Evolutionary conservation across 1,140 invertebrate genomes (phyloP).

Genomic region (Heliconius eleuchia): DNA sequence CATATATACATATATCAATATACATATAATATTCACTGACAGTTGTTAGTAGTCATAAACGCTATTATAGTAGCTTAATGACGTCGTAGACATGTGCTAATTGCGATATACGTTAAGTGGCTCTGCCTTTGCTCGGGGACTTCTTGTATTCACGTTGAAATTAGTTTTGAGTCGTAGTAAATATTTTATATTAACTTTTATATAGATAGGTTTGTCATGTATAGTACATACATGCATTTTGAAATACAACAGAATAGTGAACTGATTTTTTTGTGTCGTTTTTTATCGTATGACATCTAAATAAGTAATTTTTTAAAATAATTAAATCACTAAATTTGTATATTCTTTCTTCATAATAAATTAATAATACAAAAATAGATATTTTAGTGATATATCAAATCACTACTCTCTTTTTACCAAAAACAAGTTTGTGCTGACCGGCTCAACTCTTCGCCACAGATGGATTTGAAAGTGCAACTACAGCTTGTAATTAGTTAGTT

Average conservation of each 20-base stretch:
- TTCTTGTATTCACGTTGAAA: background rate
- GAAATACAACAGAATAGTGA: no score
- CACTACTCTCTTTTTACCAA: background rate
- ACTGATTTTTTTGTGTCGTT: no score
- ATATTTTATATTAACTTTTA: background rate
- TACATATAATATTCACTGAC: slow-evolving; percentile 35
- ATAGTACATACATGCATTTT: no score
- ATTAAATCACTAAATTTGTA: no score
- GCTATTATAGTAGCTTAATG: slow-evolving; percentile 51
- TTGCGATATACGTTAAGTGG: slow-evolving; percentile 35
- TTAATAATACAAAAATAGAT: background rate
- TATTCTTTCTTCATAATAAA: no score
- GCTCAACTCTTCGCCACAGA: background rate
- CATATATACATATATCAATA: slow-evolving; percentile 34
- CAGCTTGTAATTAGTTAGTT: background rate
- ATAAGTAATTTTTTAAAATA: no score
- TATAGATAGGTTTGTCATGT: background rate
- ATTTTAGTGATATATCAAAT: background rate
- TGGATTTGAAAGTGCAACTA: background rate
- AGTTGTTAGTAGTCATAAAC: slow-evolving; percentile 55
- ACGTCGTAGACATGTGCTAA: slow-evolving; percentile 42
- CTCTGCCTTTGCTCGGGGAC: slow-evolving; percentile 11
- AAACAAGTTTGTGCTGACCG: background rate
- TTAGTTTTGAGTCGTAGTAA: background rate
- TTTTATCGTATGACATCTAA: no score